A percentile compares a stretch with the other conserved stretches of the same genome.
phyloP scores from a whole-genome alignment of 2,797 vertebrate species.

The Dipus sagitta region DNA sequence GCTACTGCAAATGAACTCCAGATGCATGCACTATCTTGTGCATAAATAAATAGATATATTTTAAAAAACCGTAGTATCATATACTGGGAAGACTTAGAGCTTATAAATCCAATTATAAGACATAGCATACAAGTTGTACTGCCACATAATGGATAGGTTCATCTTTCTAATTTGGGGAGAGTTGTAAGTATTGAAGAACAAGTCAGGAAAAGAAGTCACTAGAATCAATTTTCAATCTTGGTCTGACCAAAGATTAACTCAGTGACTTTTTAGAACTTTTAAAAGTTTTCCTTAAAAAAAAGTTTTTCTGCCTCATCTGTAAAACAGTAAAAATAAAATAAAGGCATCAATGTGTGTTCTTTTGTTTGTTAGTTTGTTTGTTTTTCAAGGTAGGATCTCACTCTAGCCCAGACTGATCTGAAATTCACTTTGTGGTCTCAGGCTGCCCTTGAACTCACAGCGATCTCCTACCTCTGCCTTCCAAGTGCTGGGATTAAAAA shows the following conservation, averaged over 20 bases:
- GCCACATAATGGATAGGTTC: background rate
- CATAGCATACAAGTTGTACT: background rate
- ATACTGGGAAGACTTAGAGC: background rate
- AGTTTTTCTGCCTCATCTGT: background rate
- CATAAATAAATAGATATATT: no score
- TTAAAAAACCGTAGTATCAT: background rate
- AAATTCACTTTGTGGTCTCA: no score
- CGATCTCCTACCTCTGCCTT: no score
- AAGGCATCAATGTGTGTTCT: background rate
- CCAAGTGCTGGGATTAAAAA: no score
- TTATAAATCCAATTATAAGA: conserved; percentile 13
- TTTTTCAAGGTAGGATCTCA: no score
- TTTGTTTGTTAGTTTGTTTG: no score
- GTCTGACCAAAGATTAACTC: background rate
- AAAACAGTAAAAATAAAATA: conserved; percentile 52
- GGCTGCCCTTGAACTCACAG: no score
- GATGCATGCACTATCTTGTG: no score
- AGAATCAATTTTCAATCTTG: background rate
- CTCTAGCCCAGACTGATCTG: no score
- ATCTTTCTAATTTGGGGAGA: background rate
- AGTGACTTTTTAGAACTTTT: background rate
- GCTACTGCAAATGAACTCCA: no score
- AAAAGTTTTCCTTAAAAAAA: background rate
- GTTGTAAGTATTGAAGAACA: background rate
- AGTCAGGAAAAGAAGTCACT: background rate